Conservation (phyloP, 2,113 vertebrate genomes). For the Pomatorhinus ruficollis region DNA sequence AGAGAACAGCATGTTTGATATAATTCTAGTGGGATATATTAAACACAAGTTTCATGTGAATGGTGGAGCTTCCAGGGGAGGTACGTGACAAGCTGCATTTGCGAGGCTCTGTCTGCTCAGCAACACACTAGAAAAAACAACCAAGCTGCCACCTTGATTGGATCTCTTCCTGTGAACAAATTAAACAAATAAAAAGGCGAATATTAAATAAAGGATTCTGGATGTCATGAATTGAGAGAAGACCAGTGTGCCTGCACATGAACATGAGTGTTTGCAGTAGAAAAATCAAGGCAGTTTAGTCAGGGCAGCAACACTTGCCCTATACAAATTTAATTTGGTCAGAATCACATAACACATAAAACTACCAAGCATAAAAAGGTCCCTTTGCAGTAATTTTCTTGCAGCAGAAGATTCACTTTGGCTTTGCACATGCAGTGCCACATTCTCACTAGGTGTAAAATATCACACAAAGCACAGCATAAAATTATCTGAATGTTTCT, state of each 20-base stretch:
- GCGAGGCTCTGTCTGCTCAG: neutral
- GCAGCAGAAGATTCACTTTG: neutral
- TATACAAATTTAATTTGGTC: conserved; percentile 21
- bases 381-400: neutral
- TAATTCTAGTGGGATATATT: conserved; percentile 24
- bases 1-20: conserved; percentile 43
- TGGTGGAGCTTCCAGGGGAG: neutral
- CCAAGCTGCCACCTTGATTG: neutral
- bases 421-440: neutral
- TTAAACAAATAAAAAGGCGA: conserved; percentile 24
- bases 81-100: neutral
- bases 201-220: conserved; percentile 10
- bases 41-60: neutral
- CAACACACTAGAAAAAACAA: neutral
- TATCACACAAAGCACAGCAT: neutral
- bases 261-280: neutral
- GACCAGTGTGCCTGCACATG: neutral
- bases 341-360: neutral
- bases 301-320: neutral
- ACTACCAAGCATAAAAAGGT: neutral
- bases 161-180: conserved; percentile 13
- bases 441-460: neutral
- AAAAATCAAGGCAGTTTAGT: neutral
- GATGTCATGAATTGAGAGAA: neutral
- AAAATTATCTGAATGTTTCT: neutral